Evolutionary conservation across 2,888 invertebrate species (phyloP).

Genomic region (Andricus quercusramuli): DNA sequence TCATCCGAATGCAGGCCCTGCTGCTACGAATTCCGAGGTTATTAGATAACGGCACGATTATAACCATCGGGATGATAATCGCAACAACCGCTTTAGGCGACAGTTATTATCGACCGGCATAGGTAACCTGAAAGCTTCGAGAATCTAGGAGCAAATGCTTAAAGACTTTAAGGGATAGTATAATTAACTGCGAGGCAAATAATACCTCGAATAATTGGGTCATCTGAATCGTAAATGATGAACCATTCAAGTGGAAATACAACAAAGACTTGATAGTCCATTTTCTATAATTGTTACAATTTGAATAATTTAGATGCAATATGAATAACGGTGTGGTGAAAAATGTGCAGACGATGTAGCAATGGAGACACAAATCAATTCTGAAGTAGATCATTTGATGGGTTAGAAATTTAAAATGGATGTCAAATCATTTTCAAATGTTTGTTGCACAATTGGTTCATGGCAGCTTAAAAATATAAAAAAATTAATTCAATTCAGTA

Average conservation of each 20-base stretch:
- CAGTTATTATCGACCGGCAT: constrained; percentile 38
- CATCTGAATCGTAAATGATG: background rate
- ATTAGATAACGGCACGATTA: constrained; percentile 38
- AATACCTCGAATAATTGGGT: background rate
- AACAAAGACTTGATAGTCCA: no score
- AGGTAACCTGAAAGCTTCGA: background rate
- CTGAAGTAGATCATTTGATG: no score
- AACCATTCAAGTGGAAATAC: background rate
- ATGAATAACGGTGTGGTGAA: no score
- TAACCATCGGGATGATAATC: constrained; percentile 41
- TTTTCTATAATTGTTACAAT: no score
- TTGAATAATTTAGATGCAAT: no score
- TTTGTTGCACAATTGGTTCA: no score
- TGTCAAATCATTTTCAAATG: no score
- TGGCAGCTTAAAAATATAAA: no score
- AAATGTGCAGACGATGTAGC: no score
- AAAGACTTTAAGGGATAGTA: constrained; percentile 19
- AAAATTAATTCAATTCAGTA: no score
- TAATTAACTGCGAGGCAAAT: background rate
- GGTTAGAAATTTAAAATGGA: no score
- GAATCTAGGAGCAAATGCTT: constrained; percentile 11
- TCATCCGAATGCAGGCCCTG: constrained; percentile 30
- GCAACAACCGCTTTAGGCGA: constrained; percentile 41
- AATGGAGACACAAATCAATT: no score
- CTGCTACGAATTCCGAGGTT: constrained; percentile 35